These are phyloP conservation scores for Perccottus glenii DNA, from an alignment of 2,113 vertebrate genomes.

Conservation along the genomic window DNA sequence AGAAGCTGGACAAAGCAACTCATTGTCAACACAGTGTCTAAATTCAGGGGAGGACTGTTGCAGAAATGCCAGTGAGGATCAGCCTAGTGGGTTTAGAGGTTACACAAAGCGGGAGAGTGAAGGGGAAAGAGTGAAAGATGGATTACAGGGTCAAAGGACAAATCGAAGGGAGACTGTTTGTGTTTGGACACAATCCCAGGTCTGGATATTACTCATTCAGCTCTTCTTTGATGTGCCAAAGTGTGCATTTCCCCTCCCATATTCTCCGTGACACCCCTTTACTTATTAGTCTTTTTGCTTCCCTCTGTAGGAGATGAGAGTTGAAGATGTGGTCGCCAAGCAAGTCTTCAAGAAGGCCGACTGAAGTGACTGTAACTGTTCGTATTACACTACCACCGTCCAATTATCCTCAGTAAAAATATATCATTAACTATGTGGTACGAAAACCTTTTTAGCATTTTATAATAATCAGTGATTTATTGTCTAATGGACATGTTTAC, in stretches of 20 bases:
- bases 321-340: constrained; percentile 81
- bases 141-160: constrained; percentile 45
- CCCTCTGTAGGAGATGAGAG: constrained; percentile 86
- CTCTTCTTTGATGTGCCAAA: constrained; percentile 34
- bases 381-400: not conserved
- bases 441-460: constrained; percentile 33
- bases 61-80: constrained; percentile 60
- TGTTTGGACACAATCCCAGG: constrained; percentile 20
- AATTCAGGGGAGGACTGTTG: constrained; percentile 11
- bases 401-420: not conserved
- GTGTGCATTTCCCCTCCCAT: not conserved
- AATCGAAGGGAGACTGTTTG: not conserved
- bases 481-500: constrained; percentile 17
- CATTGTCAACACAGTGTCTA: constrained; percentile 22
- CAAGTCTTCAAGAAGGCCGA: constrained; percentile 88
- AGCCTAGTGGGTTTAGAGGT: constrained; percentile 42
- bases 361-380: not conserved
- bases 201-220: constrained; percentile 26
- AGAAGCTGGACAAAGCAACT: constrained; percentile 17
- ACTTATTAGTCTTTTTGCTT: constrained; percentile 1
- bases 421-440: constrained; percentile 2
- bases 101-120: constrained; percentile 27
- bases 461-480: constrained; percentile 23
- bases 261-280: not conserved
- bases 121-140: constrained; percentile 11